Conservation (phyloP, 2,888 invertebrate genomes). For the Vanessa cardui region DNA sequence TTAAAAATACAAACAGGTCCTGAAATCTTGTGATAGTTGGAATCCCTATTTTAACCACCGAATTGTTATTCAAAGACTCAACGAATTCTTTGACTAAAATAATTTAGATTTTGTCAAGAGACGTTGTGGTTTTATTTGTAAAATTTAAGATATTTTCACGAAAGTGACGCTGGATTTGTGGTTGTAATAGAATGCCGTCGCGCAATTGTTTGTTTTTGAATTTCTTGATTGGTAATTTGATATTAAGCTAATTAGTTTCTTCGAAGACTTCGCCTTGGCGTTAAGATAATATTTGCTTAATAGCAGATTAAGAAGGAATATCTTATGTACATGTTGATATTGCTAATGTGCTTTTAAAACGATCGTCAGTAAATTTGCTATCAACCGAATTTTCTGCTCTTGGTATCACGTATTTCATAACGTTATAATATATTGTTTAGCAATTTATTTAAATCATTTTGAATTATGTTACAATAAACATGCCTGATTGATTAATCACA, state of each 20-base stretch:
- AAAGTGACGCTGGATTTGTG: slow-evolving; percentile 7
- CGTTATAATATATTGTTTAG: too few species aligned
- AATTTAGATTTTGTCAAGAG: slow-evolving; percentile 1
- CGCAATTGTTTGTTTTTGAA: slow-evolving; percentile 9
- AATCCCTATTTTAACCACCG: background rate
- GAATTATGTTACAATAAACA: too few species aligned
- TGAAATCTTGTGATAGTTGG: too few species aligned
- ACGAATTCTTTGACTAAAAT: slow-evolving; percentile 27
- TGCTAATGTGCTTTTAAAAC: too few species aligned
- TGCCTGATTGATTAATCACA: too few species aligned
- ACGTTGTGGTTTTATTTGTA: background rate
- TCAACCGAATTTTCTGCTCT: too few species aligned
- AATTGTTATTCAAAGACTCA: background rate
- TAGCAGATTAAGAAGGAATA: background rate
- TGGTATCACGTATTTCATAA: too few species aligned
- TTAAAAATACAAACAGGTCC: too few species aligned
- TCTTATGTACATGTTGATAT: too few species aligned
- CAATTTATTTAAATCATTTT: too few species aligned
- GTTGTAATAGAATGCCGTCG: slow-evolving; percentile 10
- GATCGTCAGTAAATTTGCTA: too few species aligned
- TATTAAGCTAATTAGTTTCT: slow-evolving; percentile 16
- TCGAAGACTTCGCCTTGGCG: slow-evolving; percentile 3
- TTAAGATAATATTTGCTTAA: background rate
- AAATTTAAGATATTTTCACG: slow-evolving; percentile 12
- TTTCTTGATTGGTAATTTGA: slow-evolving; percentile 18